Conservation (phyloP, 2,888 invertebrate genomes). For the Mesoligia furuncula region DNA sequence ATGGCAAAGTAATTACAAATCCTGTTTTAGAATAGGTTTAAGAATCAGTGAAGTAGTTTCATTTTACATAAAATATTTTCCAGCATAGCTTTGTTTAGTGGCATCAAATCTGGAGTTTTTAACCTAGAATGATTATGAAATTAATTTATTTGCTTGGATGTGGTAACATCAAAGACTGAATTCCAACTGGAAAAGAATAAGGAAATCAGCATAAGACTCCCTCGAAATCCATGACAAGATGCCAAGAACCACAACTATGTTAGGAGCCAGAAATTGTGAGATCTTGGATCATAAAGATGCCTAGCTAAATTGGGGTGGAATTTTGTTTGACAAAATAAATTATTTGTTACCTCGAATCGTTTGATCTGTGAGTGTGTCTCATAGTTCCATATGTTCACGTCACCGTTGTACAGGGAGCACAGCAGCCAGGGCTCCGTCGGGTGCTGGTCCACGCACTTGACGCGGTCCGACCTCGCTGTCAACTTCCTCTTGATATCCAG, state of each 20-base stretch:
- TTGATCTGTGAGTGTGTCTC: conserved; percentile 97
- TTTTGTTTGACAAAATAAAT: conserved; percentile 1
- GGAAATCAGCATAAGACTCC: not conserved
- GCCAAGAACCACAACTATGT: not conserved
- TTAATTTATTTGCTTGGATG: not conserved
- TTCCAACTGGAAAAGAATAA: not conserved
- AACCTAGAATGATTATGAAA: not conserved
- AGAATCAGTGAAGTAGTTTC: not conserved
- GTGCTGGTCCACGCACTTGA: conserved; percentile 99
- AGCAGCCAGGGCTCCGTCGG: conserved; percentile 99
- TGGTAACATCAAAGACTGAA: not conserved
- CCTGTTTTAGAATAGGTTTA: not conserved
- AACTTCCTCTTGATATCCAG: conserved; percentile 99
- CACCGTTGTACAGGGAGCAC: conserved; percentile 99
- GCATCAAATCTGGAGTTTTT: not conserved
- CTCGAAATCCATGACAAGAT: not conserved
- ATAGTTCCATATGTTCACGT: conserved; percentile 99
- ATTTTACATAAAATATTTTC: not conserved
- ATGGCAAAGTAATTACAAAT: conserved; percentile 12
- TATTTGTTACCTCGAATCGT: conserved; percentile 94
- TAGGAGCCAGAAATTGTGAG: not conserved
- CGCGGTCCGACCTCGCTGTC: conserved; percentile 99
- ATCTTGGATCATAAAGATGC: not conserved
- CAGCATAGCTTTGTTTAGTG: not conserved
- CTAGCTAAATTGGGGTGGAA: not conserved